Base-by-base conservation (phyloP, 2,888 invertebrate genomes). In the Anarsia innoxiella region DNA sequence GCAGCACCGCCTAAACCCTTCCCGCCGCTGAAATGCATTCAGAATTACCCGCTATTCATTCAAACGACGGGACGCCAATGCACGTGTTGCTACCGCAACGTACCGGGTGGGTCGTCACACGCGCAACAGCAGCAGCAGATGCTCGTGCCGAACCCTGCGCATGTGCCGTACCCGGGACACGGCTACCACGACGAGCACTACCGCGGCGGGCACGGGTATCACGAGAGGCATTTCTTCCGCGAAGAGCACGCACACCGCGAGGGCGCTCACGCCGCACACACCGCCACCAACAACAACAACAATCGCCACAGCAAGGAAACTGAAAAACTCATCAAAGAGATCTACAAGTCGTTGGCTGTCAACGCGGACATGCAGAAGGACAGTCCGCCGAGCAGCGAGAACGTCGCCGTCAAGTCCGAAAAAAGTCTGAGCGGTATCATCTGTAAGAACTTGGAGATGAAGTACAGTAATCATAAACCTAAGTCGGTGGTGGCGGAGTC, bases 291-390 rank as follows among this genome's bases (percentile, higher is more conserved):
- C 48, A 76, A 76, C 0, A 71, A 61, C 6, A 48, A 47, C 33
- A 48, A 43, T 8, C 36, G 47, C 9, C 59, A 48, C 2, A 66
- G 41, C 37, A 65, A 59, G 28, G 79, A 79, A 62, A 77, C 79
- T 1, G 66, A 76, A 27, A 69, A 69, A 38, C 56, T 82, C 13
- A 79, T 82, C 12, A 70, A 75, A 48, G 80, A 82, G 54, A 82
- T 82, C 52, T 82, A 83, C 49, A 78, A 76, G 42, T 78, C 82
- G 1, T 61, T 82, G 43, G 67, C 75, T 12, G 40, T 70, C 2
- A 65, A 65, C 31, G 41, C 68, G 44, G 66, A 66, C 10, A 46
- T 51, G 16, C 56, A 62, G 1, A 50, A 50, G n/a, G 69, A 67
- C 48, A 63, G 61, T 15, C 54, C 57, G 5, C 62, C 71, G 12